Evolutionary conservation across 2,888 invertebrate genomes (phyloP).

Genomic region (Apotomis turbidana): DNA sequence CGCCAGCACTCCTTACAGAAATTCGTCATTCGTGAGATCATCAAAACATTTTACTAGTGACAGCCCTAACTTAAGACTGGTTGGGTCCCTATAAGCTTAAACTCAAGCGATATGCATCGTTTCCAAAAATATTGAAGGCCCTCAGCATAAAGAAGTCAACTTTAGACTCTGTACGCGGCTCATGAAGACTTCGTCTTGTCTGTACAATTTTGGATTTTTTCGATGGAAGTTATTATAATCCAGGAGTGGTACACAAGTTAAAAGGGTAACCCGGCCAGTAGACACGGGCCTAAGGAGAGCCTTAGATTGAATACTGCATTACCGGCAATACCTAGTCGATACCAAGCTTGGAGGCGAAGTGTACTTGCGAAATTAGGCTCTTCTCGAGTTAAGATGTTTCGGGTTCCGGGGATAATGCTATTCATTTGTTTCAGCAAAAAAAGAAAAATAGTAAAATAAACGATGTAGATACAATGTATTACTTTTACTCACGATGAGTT

Average conservation of each 20-base stretch:
- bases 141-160: too few species aligned
- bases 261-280: background rate
- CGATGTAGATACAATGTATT: too few species aligned
- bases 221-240: too few species aligned
- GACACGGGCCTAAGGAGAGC: conserved; percentile 23
- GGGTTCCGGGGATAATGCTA: conserved; percentile 72
- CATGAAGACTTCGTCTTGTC: too few species aligned
- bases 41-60: conserved; percentile 10
- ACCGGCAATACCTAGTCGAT: conserved; percentile 54
- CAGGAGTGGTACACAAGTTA: background rate
- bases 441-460: too few species aligned
- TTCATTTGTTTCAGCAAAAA: conserved; percentile 20
- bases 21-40: background rate
- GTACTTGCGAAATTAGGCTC: conserved; percentile 56
- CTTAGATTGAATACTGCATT: conserved; percentile 53
- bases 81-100: conserved; percentile 1
- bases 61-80: conserved; percentile 6
- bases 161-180: too few species aligned
- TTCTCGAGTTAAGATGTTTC: conserved; percentile 55
- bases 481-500: too few species aligned
- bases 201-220: too few species aligned
- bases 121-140: too few species aligned
- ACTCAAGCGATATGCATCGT: too few species aligned
- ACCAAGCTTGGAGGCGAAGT: conserved; percentile 59
- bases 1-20: too few species aligned